phyloP scores from a whole-genome alignment of 1,140 invertebrate species.

The Bombus waltoni region DNA sequence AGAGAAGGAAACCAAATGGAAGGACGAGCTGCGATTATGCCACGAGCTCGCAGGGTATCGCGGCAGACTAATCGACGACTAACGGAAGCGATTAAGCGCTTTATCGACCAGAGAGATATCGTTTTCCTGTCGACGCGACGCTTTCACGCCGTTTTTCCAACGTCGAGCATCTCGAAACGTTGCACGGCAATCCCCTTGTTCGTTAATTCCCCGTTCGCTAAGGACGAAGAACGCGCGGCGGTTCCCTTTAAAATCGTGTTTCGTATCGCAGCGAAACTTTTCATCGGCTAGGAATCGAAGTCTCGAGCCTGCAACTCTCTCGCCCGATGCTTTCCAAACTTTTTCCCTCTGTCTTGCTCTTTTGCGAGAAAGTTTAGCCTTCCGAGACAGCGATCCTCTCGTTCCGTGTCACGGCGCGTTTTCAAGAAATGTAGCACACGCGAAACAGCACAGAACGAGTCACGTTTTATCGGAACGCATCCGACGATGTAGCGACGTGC shows the following conservation, averaged over 20 bases:
- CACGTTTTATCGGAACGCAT: conserved; percentile 18
- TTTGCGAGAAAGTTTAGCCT: neutral
- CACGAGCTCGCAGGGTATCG: neutral
- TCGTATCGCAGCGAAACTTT: neutral
- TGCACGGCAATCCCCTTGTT: neutral
- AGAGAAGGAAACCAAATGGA: neutral
- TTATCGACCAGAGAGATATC: neutral
- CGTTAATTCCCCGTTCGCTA: neutral
- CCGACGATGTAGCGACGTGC: neutral
- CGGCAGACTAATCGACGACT: neutral
- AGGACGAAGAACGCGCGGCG: neutral
- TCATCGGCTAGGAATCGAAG: neutral
- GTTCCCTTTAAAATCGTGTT: neutral
- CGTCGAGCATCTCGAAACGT: neutral
- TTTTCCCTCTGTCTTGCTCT: neutral
- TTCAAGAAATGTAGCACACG: neutral
- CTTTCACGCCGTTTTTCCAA: no score
- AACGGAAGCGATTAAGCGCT: neutral
- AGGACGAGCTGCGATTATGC: neutral
- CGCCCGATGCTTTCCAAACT: neutral
- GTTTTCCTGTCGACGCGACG: neutral
- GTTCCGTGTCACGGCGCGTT: neutral
- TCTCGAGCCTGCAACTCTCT: neutral
- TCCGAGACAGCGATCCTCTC: neutral
- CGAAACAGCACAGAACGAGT: neutral